Percentiles rank a stretch among this genome's conserved stretches.
Evolutionary conservation across 2,888 invertebrate species (phyloP).

Genomic region (Epistrophella euchroma): DNA sequence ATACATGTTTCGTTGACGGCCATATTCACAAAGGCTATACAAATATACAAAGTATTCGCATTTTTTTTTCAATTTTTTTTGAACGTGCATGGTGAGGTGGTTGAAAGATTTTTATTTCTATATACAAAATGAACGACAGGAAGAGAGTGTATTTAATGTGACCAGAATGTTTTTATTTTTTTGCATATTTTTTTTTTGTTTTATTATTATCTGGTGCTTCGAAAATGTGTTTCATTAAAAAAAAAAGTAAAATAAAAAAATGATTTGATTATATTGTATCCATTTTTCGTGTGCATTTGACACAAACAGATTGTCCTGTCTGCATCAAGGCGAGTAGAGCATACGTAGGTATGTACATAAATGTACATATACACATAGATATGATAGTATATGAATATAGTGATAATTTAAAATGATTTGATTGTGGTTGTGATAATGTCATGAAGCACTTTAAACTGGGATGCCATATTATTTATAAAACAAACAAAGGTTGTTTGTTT

Average conservation of each 20-base stretch:
- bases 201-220: slow-evolving; percentile 16
- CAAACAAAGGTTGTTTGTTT: not conserved
- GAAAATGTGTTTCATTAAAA: slow-evolving; percentile 29
- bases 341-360: too few relatives aligned
- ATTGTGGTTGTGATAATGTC: slow-evolving; percentile 62
- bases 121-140: slow-evolving; percentile 2
- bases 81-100: slow-evolving; percentile 24
- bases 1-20: slow-evolving; percentile 39
- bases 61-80: slow-evolving; percentile 28
- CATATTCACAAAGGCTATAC: slow-evolving; percentile 12
- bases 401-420: slow-evolving; percentile 60
- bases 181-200: slow-evolving; percentile 36
- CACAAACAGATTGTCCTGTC: slow-evolving; percentile 42
- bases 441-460: slow-evolving; percentile 28
- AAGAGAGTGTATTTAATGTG: slow-evolving; percentile 62
- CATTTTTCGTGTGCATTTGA: slow-evolving; percentile 45
- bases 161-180: slow-evolving; percentile 54
- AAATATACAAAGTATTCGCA: slow-evolving; percentile 55
- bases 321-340: not conserved
- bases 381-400: not conserved
- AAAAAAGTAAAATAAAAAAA: slow-evolving; percentile 19
- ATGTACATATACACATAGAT: not conserved
- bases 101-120: slow-evolving; percentile 38
- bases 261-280: slow-evolving; percentile 67
- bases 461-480: slow-evolving; percentile 36